Percentiles rank a stretch among this genome's conserved stretches.
These are phyloP conservation scores for Misgurnus anguillicaudatus DNA, from an alignment of 2,113 vertebrate genomes.

Conservation along the genomic window DNA sequence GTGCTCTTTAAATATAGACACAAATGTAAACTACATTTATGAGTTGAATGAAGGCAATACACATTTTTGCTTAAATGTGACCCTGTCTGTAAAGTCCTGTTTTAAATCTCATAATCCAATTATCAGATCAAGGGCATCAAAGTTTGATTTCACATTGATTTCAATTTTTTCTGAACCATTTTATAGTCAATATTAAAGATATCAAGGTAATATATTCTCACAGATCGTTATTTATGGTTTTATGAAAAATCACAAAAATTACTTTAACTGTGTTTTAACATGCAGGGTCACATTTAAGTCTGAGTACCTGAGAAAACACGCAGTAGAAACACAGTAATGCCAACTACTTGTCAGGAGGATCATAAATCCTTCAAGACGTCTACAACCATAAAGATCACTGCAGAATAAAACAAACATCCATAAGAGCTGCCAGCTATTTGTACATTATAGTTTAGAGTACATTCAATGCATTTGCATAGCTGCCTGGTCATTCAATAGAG, in stretches of 20 bases:
- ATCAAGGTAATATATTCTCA: no score
- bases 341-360: not conserved
- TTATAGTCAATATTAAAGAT: no score
- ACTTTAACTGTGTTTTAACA: no score
- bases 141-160: no score
- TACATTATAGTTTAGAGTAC: slow-evolving; percentile 53
- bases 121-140: no score
- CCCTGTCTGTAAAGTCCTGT: no score
- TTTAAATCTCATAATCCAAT: no score
- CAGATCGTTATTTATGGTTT: no score
- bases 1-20: slow-evolving; percentile 3
- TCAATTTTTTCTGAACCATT: not conserved
- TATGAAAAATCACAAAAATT: no score
- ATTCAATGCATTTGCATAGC: slow-evolving; percentile 54
- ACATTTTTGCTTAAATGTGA: not conserved
- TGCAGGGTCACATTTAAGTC: no score
- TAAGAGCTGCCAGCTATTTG: slow-evolving; percentile 3
- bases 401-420: slow-evolving; percentile 36
- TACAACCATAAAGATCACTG: slow-evolving; percentile 37
- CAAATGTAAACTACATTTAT: slow-evolving; percentile 56
- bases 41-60: slow-evolving; percentile 53
- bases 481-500: slow-evolving; percentile 58
- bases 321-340: not conserved
- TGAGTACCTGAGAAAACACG: not conserved
- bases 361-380: slow-evolving; percentile 42